Conservation (phyloP, 2,797 vertebrate species). For the Diglossa cyanea region DNA sequence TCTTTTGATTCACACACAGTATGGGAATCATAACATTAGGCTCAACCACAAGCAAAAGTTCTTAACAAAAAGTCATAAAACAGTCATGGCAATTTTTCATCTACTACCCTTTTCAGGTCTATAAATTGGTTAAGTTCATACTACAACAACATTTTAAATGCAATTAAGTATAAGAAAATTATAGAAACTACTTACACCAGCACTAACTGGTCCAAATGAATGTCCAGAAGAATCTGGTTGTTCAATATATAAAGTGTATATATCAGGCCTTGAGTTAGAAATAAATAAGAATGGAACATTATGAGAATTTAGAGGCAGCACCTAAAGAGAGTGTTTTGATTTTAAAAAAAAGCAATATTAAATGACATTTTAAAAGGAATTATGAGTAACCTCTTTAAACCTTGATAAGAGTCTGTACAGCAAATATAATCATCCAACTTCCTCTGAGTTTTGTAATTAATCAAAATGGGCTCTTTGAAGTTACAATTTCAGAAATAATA, state of each 20-base stretch:
- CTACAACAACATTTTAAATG: background rate
- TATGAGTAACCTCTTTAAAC: background rate
- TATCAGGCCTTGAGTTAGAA: slow-evolving; percentile 81
- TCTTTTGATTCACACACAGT: background rate
- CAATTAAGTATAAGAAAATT: background rate
- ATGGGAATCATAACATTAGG: background rate
- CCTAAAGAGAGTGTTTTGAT: background rate
- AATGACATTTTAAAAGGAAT: background rate
- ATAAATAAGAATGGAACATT: background rate
- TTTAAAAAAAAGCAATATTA: background rate
- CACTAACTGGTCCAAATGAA: slow-evolving; percentile 82
- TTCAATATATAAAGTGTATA: slow-evolving; percentile 91
- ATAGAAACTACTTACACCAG: slow-evolving; percentile 74
- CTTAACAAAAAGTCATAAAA: background rate
- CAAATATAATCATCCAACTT: background rate
- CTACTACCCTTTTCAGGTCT: background rate
- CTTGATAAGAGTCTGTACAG: background rate
- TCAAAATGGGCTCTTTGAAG: background rate
- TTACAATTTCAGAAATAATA: background rate
- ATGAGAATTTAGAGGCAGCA: background rate
- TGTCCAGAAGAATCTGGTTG: slow-evolving; percentile 92
- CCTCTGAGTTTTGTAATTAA: background rate
- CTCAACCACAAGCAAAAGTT: background rate
- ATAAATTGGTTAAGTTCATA: background rate
- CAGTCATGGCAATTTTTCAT: background rate